A percentile compares a stretch with the other conserved stretches of the same genome.
Evolutionary conservation across 2,797 vertebrate species (phyloP).

Genomic region (Fringilla coelebs): DNA sequence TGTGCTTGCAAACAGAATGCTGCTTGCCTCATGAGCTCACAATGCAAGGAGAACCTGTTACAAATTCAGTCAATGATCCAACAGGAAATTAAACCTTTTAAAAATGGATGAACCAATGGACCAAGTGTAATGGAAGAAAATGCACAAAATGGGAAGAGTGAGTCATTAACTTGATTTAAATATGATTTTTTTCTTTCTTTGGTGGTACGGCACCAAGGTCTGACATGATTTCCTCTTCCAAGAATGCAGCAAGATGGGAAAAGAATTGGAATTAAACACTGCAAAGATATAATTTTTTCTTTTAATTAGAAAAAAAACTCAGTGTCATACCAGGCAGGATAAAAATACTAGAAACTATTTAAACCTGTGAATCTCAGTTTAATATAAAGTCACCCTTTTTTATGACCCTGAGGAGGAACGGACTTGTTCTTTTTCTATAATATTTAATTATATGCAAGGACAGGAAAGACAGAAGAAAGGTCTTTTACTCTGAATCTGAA

Average conservation of each 20-base stretch:
- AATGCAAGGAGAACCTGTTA: constrained; percentile 42
- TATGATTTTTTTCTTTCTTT: constrained; percentile 33
- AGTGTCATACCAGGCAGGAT: background rate
- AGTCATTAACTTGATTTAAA: constrained; percentile 62
- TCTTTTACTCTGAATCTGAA: background rate
- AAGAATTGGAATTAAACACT: background rate
- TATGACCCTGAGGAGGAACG: background rate
- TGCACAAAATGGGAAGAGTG: constrained; percentile 32
- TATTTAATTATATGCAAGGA: background rate
- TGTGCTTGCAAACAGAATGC: constrained; percentile 24
- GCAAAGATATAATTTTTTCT: background rate
- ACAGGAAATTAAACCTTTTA: constrained; percentile 65
- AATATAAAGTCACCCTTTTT: background rate
- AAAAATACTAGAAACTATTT: background rate
- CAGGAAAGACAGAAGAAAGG: background rate
- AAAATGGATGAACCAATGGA: constrained; percentile 65
- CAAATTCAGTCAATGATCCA: constrained; percentile 65
- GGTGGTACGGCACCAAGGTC: background rate
- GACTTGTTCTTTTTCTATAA: background rate
- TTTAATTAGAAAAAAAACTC: background rate
- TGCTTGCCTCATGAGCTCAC: constrained; percentile 43
- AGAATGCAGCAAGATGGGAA: background rate
- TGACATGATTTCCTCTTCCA: constrained; percentile 12
- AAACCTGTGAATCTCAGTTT: background rate
- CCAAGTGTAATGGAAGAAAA: constrained; percentile 59